phyloP scores from a whole-genome alignment of 2,888 invertebrate species.

The Abrostola triplasia region DNA sequence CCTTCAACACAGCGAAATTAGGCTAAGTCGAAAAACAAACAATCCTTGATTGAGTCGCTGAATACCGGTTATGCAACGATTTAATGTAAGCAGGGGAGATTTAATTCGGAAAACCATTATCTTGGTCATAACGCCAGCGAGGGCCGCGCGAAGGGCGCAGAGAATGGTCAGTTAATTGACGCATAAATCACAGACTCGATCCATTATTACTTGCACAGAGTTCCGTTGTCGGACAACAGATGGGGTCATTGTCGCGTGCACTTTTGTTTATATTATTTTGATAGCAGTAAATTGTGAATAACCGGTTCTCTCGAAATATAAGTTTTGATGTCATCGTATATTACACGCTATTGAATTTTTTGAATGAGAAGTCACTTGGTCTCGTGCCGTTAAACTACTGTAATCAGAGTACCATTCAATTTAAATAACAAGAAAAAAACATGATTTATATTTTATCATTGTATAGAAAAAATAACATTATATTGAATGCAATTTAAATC shows the following conservation, averaged over 20 bases:
- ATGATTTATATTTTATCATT: constrained; percentile 27
- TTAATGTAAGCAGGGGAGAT: constrained; percentile 69
- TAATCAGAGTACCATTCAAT: constrained; percentile 45
- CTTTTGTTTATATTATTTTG: constrained; percentile 68
- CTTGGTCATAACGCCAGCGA: constrained; percentile 52
- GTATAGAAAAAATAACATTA: background rate
- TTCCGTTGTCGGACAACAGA: constrained; percentile 73
- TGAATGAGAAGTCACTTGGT: constrained; percentile 64
- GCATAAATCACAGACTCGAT: constrained; percentile 79
- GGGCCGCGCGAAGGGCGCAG: constrained; percentile 56
- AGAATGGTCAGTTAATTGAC: constrained; percentile 87
- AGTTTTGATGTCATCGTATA: constrained; percentile 67
- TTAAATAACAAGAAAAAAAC: constrained; percentile 26
- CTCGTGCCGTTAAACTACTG: constrained; percentile 65
- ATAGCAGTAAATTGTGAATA: constrained; percentile 66
- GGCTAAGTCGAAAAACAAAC: constrained; percentile 83
- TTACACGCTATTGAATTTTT: constrained; percentile 67
- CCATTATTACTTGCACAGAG: constrained; percentile 66
- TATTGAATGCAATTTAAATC: background rate
- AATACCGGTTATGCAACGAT: constrained; percentile 69
- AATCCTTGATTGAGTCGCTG: constrained; percentile 78
- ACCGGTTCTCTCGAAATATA: constrained; percentile 68
- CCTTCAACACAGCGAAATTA: constrained; percentile 73
- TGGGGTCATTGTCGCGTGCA: constrained; percentile 72
- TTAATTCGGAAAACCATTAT: constrained; percentile 80